phyloP scores from a whole-genome alignment of 2,113 vertebrate species.

The Synodontis membranacea region DNA sequence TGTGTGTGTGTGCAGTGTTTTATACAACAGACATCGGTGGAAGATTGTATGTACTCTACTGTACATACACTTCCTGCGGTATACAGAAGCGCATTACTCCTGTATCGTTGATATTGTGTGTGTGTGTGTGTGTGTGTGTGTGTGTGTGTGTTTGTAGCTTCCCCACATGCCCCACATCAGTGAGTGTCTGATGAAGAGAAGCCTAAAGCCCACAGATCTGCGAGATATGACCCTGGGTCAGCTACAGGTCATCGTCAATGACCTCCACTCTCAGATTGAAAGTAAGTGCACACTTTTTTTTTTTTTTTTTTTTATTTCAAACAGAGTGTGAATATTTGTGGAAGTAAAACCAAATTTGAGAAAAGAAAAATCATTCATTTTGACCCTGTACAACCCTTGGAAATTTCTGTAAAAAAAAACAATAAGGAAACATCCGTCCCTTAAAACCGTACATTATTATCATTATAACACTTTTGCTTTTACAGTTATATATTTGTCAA shows the following conservation, averaged over 20 bases:
- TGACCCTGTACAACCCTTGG: not conserved
- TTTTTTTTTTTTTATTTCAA: not conserved
- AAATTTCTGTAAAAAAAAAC: not conserved
- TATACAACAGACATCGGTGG: not conserved
- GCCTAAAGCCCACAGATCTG: constrained; percentile 90
- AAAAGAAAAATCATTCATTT: not conserved
- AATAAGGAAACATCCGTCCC: not conserved
- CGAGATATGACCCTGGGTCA: constrained; percentile 97
- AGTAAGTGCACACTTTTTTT: constrained; percentile 69
- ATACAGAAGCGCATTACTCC: not conserved
- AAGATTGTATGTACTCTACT: not conserved
- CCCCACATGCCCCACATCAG: constrained; percentile 98
- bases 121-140: constrained; percentile 14
- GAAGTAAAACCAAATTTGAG: not conserved
- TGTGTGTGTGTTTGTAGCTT: constrained; percentile 73
- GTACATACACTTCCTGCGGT: not conserved
- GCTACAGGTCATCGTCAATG: constrained; percentile 97
- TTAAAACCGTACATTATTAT: not conserved
- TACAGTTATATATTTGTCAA: not conserved
- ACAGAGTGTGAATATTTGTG: not conserved
- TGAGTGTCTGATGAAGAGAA: constrained; percentile 98
- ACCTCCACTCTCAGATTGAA: constrained; percentile 98
- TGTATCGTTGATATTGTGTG: not conserved
- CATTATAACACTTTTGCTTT: not conserved
- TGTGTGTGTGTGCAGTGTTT: not conserved